A percentile compares a stretch with the other conserved stretches of the same genome.
These are phyloP conservation scores for Neopelma chrysocephalum DNA, from an alignment of 2,797 vertebrate species.

Conservation along the genomic window DNA sequence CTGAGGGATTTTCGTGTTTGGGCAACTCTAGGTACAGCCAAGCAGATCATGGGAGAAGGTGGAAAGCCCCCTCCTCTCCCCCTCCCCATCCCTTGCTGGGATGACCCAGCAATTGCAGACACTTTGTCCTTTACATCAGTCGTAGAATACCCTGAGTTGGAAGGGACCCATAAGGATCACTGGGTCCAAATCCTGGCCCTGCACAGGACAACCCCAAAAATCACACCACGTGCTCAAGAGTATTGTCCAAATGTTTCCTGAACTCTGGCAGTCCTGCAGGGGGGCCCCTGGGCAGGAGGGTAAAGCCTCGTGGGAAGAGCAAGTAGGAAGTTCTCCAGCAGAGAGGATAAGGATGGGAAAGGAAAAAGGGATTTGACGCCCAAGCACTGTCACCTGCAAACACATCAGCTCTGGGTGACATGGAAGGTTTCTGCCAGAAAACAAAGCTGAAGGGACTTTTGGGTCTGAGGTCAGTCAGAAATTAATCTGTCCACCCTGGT, in stretches of 20 bases:
- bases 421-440: neutral
- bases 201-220: neutral
- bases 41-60: neutral
- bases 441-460: neutral
- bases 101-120: neutral
- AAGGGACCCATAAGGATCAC: neutral
- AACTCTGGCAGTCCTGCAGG: neutral
- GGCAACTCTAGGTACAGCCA: conserved; percentile 29
- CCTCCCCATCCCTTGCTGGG: neutral
- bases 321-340: neutral
- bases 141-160: neutral
- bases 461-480: neutral
- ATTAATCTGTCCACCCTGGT: neutral
- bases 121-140: neutral
- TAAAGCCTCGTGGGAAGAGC: neutral
- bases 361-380: neutral
- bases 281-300: neutral
- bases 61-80: neutral
- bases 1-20: neutral
- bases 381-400: neutral
- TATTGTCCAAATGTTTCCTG: neutral
- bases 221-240: neutral
- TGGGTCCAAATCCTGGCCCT: neutral
- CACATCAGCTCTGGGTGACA: neutral
- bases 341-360: neutral